Evolutionary conservation across 2,888 invertebrate species (phyloP).

Genomic region (Leptodirus hochenwartii): DNA sequence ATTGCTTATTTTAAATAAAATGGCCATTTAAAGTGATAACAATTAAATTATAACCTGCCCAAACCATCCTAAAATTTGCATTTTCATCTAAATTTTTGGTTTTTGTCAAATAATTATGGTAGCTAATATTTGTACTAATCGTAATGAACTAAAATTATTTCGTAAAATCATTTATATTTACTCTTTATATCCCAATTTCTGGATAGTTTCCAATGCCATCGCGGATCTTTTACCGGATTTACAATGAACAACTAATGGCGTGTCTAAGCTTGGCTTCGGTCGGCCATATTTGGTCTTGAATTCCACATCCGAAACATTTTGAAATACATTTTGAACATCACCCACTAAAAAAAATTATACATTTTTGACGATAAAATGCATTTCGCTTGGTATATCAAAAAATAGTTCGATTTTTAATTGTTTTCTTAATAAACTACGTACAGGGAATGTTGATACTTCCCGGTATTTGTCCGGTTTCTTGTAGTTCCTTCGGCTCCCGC

Average conservation of each 20-base stretch:
- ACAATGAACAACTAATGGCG: conserved; percentile 49
- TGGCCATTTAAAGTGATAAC: no score
- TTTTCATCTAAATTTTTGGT: not conserved
- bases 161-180: conserved; percentile 18
- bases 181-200: conserved; percentile 40
- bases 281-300: conserved; percentile 38
- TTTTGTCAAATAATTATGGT: conserved; percentile 4
- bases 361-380: not conserved
- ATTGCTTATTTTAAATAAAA: no score
- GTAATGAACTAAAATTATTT: not conserved
- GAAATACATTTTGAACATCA: conserved; percentile 11
- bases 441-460: conserved; percentile 60
- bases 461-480: conserved; percentile 51
- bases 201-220: conserved; percentile 38
- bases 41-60: no score
- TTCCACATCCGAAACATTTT: conserved; percentile 20
- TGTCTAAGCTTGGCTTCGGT: conserved; percentile 36
- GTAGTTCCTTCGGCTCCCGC: conserved; percentile 51
- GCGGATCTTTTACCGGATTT: conserved; percentile 46
- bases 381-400: no score
- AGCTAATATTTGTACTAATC: conserved; percentile 5
- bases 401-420: conserved; percentile 35
- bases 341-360: conserved; percentile 10
- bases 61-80: no score
- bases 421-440: conserved; percentile 35